These are phyloP conservation scores for Lagenorhynchus albirostris DNA, from an alignment of 2,113 vertebrate genomes.

Conservation along the genomic window DNA sequence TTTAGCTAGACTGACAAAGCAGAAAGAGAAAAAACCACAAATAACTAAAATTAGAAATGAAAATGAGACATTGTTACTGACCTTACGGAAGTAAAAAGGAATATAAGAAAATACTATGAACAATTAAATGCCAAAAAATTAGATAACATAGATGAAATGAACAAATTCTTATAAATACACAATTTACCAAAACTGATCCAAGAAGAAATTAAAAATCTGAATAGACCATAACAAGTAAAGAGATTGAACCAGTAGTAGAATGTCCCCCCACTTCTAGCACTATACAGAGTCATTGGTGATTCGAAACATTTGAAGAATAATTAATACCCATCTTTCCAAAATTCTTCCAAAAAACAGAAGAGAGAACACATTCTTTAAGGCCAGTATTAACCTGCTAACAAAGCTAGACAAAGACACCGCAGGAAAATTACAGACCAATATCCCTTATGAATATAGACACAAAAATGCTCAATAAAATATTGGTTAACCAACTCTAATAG, in stretches of 20 bases:
- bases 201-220: not conserved
- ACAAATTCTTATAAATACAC: not conserved
- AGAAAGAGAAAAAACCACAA: not conserved
- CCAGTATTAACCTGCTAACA: not conserved
- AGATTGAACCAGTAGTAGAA: not conserved
- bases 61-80: not conserved
- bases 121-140: not conserved
- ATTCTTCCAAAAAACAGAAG: not conserved
- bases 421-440: not conserved
- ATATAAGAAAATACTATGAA: not conserved
- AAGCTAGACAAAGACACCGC: not conserved
- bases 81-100: not conserved
- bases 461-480: not conserved
- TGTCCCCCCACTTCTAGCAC: fast-evolving
- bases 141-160: not conserved
- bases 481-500: not conserved
- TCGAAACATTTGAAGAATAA: not conserved
- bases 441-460: not conserved
- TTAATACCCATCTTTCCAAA: not conserved
- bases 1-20: not conserved
- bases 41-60: not conserved
- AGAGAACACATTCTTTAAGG: not conserved
- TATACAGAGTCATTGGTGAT: not conserved
- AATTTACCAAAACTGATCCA: not conserved
- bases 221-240: not conserved